These are phyloP conservation scores for Coleophora flavipennella DNA, from an alignment of 2,888 invertebrate species.

Conservation along the genomic window DNA sequence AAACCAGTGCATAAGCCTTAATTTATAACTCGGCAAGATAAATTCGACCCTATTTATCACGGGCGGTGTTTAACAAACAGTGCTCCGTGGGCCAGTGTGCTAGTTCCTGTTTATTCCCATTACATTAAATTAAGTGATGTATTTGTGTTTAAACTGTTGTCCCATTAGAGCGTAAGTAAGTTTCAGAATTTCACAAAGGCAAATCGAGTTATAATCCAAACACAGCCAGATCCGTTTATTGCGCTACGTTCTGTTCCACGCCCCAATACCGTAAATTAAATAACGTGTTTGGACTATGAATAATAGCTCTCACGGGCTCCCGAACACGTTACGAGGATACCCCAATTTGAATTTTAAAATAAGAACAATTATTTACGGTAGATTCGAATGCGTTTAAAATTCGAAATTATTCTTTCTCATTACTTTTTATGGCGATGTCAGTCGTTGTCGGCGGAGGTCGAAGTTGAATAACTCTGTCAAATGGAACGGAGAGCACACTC, in stretches of 20 bases:
- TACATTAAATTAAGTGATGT: slow-evolving; percentile 29
- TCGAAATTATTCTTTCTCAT: slow-evolving; percentile 12
- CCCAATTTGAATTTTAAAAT: slow-evolving; percentile 37
- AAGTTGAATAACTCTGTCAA: slow-evolving; percentile 10
- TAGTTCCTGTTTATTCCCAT: slow-evolving; percentile 32
- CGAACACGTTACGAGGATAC: slow-evolving; percentile 26
- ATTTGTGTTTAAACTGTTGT: slow-evolving; percentile 55
- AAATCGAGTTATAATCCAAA: slow-evolving; percentile 61
- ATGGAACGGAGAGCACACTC: slow-evolving; percentile 6
- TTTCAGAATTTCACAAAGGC: slow-evolving; percentile 55
- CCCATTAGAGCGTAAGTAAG: slow-evolving; percentile 47
- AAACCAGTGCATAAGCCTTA: slow-evolving; percentile 41
- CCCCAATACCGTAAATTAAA: slow-evolving; percentile 62
- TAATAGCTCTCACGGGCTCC: slow-evolving; percentile 31
- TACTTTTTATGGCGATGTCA: slow-evolving; percentile 8
- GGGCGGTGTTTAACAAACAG: slow-evolving; percentile 34
- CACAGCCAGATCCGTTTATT: slow-evolving; percentile 52
- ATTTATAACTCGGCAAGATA: slow-evolving; percentile 48
- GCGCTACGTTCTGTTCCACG: slow-evolving; percentile 37
- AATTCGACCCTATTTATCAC: slow-evolving; percentile 47
- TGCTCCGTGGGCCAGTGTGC: slow-evolving; percentile 26
- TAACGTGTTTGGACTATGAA: slow-evolving; percentile 55
- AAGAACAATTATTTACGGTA: slow-evolving; percentile 24
- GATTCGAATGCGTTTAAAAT: slow-evolving; percentile 13
- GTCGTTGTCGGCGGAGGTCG: slow-evolving; percentile 3